These are phyloP conservation scores for Phalera bucephala DNA, from an alignment of 2,888 invertebrate genomes.

Conservation along the genomic window DNA sequence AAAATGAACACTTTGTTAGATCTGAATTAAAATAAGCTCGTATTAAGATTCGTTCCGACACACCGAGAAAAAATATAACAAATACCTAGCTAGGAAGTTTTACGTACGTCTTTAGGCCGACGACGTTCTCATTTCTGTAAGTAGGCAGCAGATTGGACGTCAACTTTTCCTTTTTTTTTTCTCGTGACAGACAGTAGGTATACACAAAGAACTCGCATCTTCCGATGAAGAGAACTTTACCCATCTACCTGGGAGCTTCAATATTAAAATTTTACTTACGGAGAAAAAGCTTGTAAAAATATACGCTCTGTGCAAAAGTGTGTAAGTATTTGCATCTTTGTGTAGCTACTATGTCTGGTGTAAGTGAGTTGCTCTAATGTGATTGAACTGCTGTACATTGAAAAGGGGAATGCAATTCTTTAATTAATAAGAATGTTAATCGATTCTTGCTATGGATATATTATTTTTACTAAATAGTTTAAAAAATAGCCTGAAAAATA, in stretches of 20 bases:
- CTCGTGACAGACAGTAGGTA: slow-evolving; percentile 50
- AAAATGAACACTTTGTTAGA: slow-evolving; percentile 18
- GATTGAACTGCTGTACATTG: slow-evolving; percentile 22
- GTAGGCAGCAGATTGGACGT: slow-evolving; percentile 67
- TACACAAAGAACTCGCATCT: slow-evolving; percentile 58
- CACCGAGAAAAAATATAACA: slow-evolving; percentile 30
- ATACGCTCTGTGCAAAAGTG: slow-evolving; percentile 5
- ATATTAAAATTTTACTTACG: slow-evolving; percentile 36
- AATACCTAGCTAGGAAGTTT: slow-evolving; percentile 44
- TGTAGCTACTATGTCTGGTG: slow-evolving; percentile 11
- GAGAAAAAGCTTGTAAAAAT: slow-evolving; percentile 15
- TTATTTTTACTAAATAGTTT: too few species aligned
- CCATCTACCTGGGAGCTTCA: slow-evolving; percentile 37
- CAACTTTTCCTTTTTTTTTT: slow-evolving; percentile 63
- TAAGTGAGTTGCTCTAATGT: slow-evolving; percentile 23
- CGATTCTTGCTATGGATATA: too few species aligned
- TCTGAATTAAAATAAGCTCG: slow-evolving; percentile 26
- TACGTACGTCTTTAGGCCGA: slow-evolving; percentile 43
- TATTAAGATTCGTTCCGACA: slow-evolving; percentile 21
- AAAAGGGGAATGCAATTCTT: slow-evolving; percentile 12
- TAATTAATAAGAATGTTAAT: too few species aligned
- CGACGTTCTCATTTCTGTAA: slow-evolving; percentile 64
- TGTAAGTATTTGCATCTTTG: slow-evolving; percentile 9
- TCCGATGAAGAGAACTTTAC: slow-evolving; percentile 48
- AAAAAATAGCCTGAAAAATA: too few species aligned